Percentiles rank a stretch among this genome's conserved stretches.
Conservation (phyloP, 2,888 invertebrate genomes). For the Caenorhabditis sp. region DNA sequence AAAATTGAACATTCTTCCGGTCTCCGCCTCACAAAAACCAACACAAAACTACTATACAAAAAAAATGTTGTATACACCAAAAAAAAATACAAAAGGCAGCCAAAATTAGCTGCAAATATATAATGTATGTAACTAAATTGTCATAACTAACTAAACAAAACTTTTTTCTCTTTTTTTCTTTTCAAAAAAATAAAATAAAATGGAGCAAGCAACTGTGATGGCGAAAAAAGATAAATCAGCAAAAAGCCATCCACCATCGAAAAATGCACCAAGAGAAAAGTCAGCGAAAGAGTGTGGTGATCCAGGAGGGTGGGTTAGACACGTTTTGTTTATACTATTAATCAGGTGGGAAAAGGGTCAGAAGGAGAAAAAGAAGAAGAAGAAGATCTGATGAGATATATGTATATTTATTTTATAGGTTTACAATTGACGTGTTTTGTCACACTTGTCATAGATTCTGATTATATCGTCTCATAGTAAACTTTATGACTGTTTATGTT, state of each 20-base stretch:
- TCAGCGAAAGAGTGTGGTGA: background rate
- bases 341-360: slow-evolving; percentile 5
- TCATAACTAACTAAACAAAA: background rate
- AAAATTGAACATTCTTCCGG: too few relatives aligned
- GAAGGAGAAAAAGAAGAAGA: slow-evolving; percentile 3
- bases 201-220: slow-evolving; percentile 1
- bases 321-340: background rate
- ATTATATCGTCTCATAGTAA: background rate
- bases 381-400: slow-evolving; percentile 3
- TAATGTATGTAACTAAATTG: background rate
- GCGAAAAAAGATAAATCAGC: background rate
- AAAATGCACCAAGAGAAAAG: slow-evolving; percentile 13
- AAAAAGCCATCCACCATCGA: slow-evolving; percentile 15
- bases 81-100: too few relatives aligned
- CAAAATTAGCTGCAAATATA: background rate
- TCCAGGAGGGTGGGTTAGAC: too few relatives aligned
- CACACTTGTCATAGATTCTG: background rate
- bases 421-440: slow-evolving; percentile 3
- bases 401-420: slow-evolving; percentile 4
- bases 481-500: background rate
- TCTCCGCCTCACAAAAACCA: too few relatives aligned
- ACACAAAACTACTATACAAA: too few relatives aligned
- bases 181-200: background rate
- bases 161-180: background rate
- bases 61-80: too few relatives aligned